Evolutionary conservation across 2,797 vertebrate genomes (phyloP), one percentile per base, ranked within the genome.

Genomic region (Cyclura pinguis): DNA sequence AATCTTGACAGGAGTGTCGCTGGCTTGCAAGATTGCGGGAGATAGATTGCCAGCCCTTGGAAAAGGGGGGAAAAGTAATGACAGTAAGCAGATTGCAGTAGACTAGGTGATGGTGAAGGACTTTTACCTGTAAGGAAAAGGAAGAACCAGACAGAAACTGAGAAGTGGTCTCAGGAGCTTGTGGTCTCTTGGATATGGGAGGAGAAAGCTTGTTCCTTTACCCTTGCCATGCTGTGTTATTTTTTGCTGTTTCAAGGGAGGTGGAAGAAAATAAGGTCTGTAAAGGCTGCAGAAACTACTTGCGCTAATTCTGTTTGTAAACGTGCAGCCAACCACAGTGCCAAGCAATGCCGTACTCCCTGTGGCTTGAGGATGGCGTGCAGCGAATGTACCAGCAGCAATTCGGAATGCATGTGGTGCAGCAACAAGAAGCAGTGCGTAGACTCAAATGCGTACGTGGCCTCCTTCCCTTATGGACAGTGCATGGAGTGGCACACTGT

Each of bases 401-500:
- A 98, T 97, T 99, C 99, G 0, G 99, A 99, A 97, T 99, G 99
- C 94, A 99, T 99, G 99, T 99, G 99, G 99, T 99, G 99, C 97
- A 99, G 99, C 97, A 99, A 99, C 98, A 99, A 99, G 98, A 98
- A 98, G 96, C 99, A 99, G 96, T 99, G 99, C 0, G 99, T 99
- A 6, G 99, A 99, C 96, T 99, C 99, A 83, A 99, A 99, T 9
- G 99, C 99, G 9, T 99, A 99, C 2, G 99, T 99, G 95, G 98
- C 99, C 90, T 99, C 99, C 55, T 99, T 99, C 96, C 99, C 99
- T 59, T 99, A 98, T 0, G 99, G 99, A 55, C 99, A 99, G 96
- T 99, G 99, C 80, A 99, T 99, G 99, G 99, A 99, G 97, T 99
- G 99, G 99, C 99, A 98, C 95, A 99, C 99, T 82, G 98, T 98